Percentiles rank a stretch among this genome's conserved stretches.
Evolutionary conservation across 2,113 vertebrate species (phyloP).

Genomic region (Oenanthe melanoleuca): DNA sequence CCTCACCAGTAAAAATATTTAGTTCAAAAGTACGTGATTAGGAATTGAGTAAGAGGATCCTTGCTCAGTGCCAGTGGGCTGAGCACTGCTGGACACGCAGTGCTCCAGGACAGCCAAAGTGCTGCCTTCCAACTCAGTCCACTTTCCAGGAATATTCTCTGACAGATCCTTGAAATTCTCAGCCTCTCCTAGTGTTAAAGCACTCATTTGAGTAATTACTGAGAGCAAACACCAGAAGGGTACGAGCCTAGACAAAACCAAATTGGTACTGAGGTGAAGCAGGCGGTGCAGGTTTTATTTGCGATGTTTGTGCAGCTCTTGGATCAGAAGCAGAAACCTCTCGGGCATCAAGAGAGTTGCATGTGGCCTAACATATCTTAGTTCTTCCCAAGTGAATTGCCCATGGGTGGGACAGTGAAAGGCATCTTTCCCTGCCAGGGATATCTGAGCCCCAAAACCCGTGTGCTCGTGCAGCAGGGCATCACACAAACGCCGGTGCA

Average conservation of each 20-base stretch:
- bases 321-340: background rate
- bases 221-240: slow-evolving; percentile 30
- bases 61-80: background rate
- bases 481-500: background rate
- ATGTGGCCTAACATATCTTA: background rate
- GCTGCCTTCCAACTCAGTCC: background rate
- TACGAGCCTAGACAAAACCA: background rate
- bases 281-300: slow-evolving; percentile 16
- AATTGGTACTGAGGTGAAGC: slow-evolving; percentile 3
- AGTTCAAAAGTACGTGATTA: background rate
- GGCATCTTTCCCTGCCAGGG: background rate
- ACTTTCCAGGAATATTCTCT: slow-evolving; percentile 17
- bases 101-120: background rate
- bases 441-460: background rate
- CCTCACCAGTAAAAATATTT: background rate
- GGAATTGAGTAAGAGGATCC: background rate
- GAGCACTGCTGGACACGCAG: background rate
- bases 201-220: slow-evolving; percentile 33
- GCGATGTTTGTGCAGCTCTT: background rate
- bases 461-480: background rate
- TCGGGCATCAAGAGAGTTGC: background rate
- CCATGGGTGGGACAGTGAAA: background rate
- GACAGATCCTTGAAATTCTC: slow-evolving; percentile 27
- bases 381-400: background rate
- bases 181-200: background rate